phyloP scores from a whole-genome alignment of 2,888 invertebrate species.

The Cerceris rybyensis region DNA sequence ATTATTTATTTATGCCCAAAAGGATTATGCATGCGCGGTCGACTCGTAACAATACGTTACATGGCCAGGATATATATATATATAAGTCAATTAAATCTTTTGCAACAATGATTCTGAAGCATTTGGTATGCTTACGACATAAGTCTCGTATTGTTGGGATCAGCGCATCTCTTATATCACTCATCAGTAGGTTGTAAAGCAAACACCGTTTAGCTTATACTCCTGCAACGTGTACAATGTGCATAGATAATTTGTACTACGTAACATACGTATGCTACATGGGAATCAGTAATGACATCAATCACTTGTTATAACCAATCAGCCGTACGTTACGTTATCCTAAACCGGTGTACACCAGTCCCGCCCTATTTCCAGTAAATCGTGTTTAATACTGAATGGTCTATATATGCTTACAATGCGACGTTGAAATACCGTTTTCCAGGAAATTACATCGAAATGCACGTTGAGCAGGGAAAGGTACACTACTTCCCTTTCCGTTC shows the following conservation, averaged over 20 bases:
- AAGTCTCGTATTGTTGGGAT: slow-evolving; percentile 15
- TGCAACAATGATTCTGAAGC: no score
- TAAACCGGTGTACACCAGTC: slow-evolving; percentile 33
- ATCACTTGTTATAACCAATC: slow-evolving; percentile 70
- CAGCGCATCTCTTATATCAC: slow-evolving; percentile 26
- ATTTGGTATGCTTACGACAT: no score
- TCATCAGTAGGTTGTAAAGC: slow-evolving; percentile 53
- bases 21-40: no score
- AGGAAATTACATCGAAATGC: slow-evolving; percentile 63
- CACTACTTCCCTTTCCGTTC: slow-evolving; percentile 33
- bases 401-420: background rate
- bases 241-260: slow-evolving; percentile 61
- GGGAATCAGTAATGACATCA: slow-evolving; percentile 64
- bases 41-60: no score
- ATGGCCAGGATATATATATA: no score
- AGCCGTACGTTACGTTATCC: slow-evolving; percentile 69
- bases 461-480: slow-evolving; percentile 30
- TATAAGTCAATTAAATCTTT: no score
- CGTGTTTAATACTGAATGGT: slow-evolving; percentile 45
- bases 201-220: slow-evolving; percentile 65
- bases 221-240: slow-evolving; percentile 57
- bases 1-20: no score
- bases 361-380: slow-evolving; percentile 46
- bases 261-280: slow-evolving; percentile 24
- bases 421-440: slow-evolving; percentile 27